A percentile compares a stretch with the other conserved stretches of the same genome.
Conservation (phyloP, 2,113 vertebrate species). For the Vidua macroura region DNA sequence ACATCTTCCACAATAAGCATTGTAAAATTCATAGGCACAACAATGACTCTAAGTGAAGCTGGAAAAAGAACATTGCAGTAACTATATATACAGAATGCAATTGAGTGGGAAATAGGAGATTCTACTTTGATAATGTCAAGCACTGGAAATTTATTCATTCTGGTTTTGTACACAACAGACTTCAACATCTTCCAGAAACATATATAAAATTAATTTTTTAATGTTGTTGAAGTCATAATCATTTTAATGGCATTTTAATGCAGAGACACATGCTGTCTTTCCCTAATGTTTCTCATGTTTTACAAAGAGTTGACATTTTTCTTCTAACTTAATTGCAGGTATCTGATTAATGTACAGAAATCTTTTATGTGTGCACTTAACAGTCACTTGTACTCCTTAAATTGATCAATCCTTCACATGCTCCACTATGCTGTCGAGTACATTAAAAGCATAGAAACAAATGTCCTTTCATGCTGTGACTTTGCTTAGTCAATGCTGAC, state of each 20-base stretch:
- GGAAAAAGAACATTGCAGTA: not conserved
- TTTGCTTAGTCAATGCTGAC: slow-evolving; percentile 4
- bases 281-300: not conserved
- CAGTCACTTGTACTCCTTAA: not conserved
- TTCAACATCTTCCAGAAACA: not conserved
- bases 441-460: not conserved
- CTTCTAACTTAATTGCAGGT: slow-evolving; percentile 9
- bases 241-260: slow-evolving; percentile 42
- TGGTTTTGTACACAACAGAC: not conserved
- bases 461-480: not conserved
- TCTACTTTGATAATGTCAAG: not conserved
- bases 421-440: not conserved
- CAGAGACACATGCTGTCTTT: not conserved
- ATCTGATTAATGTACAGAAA: slow-evolving; percentile 11
- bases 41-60: not conserved
- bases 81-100: not conserved
- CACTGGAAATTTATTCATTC: not conserved
- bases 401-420: not conserved
- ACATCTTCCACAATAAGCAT: not conserved
- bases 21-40: not conserved
- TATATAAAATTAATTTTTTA: not conserved
- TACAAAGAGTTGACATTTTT: not conserved
- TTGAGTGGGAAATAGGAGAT: not conserved
- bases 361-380: not conserved
- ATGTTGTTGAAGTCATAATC: not conserved